Conservation (phyloP, 2,888 invertebrate genomes). For the Drosophila demipolita region DNA sequence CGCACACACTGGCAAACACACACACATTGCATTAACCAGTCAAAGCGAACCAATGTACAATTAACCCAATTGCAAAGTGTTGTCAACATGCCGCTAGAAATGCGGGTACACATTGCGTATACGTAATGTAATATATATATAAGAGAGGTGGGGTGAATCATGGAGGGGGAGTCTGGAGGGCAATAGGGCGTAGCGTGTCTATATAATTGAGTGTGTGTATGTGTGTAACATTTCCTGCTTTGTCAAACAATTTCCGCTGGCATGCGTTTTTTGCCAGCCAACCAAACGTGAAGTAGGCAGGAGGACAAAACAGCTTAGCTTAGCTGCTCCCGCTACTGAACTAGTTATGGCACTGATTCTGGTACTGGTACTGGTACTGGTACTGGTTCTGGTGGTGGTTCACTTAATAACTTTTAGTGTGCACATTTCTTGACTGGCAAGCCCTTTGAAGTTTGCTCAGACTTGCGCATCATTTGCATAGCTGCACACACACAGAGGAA, state of each 20-base stretch:
- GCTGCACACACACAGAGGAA: constrained; percentile 17
- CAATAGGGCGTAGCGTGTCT: constrained; percentile 29
- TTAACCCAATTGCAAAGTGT: constrained; percentile 79
- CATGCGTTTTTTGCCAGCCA: constrained; percentile 44
- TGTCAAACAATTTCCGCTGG: constrained; percentile 75
- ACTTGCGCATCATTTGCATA: constrained; percentile 52
- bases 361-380: not conserved
- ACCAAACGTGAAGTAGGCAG: constrained; percentile 37
- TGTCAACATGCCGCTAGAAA: constrained; percentile 72
- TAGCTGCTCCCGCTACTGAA: constrained; percentile 10
- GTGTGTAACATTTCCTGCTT: constrained; percentile 66
- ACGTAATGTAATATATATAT: constrained; percentile 47
- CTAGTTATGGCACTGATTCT: not conserved
- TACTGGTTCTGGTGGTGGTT: constrained; percentile 8
- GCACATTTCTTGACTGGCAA: constrained; percentile 30
- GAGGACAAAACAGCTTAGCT: constrained; percentile 26
- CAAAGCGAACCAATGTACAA: constrained; percentile 69
- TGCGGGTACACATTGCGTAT: constrained; percentile 64
- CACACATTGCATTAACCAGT: constrained; percentile 33
- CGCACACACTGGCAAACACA: constrained; percentile 1
- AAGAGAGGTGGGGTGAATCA: not conserved
- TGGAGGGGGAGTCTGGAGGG: not conserved
- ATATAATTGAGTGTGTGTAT: constrained; percentile 47
- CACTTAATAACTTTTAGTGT: not conserved
- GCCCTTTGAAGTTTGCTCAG: constrained; percentile 48